These are phyloP conservation scores for Hirtodrosophila trivittata DNA, from an alignment of 2,888 invertebrate species.

Conservation along the genomic window DNA sequence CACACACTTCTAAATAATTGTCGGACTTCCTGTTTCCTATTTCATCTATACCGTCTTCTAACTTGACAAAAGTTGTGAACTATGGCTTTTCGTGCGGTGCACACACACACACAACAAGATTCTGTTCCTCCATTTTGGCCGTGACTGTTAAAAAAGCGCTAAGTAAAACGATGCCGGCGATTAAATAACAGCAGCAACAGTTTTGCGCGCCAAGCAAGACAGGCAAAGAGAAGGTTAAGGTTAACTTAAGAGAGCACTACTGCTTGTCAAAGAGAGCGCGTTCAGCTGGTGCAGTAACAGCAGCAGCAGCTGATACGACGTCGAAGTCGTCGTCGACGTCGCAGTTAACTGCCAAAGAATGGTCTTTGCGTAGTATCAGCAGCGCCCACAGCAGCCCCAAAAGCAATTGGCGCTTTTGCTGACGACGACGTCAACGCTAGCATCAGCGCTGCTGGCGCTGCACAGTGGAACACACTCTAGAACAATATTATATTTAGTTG, in stretches of 20 bases:
- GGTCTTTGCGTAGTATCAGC: conserved; percentile 62
- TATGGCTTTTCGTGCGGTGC: too few species aligned
- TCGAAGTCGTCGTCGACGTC: conserved; percentile 15
- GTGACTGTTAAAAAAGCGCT: conserved; percentile 38
- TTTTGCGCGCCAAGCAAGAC: conserved; percentile 68
- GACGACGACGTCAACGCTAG: conserved; percentile 35
- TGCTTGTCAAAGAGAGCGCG: conserved; percentile 43
- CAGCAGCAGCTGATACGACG: conserved; percentile 33
- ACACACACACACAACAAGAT: too few species aligned
- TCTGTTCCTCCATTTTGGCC: background rate
- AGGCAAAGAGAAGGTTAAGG: conserved; percentile 28
- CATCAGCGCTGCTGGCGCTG: conserved; percentile 34
- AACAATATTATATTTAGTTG: background rate
- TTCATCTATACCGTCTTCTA: too few species aligned
- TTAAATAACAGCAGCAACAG: conserved; percentile 77
- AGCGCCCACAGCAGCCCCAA: conserved; percentile 46
- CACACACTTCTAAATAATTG: too few species aligned
- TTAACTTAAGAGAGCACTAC: conserved; percentile 36
- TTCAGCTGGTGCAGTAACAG: conserved; percentile 63
- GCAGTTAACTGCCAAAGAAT: conserved; percentile 64
- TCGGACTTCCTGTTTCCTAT: too few species aligned
- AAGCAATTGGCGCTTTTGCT: conserved; percentile 49
- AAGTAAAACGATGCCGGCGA: conserved; percentile 63
- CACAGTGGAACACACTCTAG: conserved; percentile 22
- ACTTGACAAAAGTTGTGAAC: too few species aligned